Percentiles rank a stretch among this genome's conserved stretches.
phyloP scores from a whole-genome alignment of 1,140 invertebrate species.

The Drosophila saltans region DNA sequence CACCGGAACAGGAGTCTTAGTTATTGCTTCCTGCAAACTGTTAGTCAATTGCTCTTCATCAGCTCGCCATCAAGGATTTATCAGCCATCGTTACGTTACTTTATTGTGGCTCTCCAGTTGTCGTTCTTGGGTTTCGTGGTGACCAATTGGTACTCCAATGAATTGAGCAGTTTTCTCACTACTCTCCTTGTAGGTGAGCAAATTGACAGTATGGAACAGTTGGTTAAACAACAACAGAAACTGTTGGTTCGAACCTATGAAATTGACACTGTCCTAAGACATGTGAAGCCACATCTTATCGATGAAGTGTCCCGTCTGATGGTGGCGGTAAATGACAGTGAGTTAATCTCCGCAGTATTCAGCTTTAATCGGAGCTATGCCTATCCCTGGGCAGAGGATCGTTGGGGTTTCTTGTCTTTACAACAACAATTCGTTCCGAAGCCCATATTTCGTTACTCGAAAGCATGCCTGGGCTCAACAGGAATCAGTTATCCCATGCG shows the following conservation, averaged over 20 bases:
- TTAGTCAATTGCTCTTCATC: conserved; percentile 50
- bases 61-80: conserved; percentile 37
- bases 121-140: conserved; percentile 65
- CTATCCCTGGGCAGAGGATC: conserved; percentile 71
- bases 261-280: conserved; percentile 50
- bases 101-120: conserved; percentile 58
- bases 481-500: conserved; percentile 71
- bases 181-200: conserved; percentile 64
- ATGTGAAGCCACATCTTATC: conserved; percentile 50
- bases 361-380: conserved; percentile 66
- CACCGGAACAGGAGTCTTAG: conserved; percentile 40
- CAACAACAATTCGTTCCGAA: conserved; percentile 70
- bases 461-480: conserved; percentile 66
- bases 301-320: conserved; percentile 45
- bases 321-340: conserved; percentile 50
- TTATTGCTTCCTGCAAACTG: background rate
- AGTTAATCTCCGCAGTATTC: conserved; percentile 63
- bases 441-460: conserved; percentile 67
- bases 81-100: conserved; percentile 51
- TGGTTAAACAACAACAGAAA: conserved; percentile 59
- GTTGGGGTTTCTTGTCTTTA: conserved; percentile 67
- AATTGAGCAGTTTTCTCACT: conserved; percentile 68
- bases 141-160: conserved; percentile 65
- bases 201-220: conserved; percentile 67
- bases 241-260: conserved; percentile 66